Evolutionary conservation across 2,113 vertebrate species (phyloP).

Genomic region (Anarhynchus alexandrinus): DNA sequence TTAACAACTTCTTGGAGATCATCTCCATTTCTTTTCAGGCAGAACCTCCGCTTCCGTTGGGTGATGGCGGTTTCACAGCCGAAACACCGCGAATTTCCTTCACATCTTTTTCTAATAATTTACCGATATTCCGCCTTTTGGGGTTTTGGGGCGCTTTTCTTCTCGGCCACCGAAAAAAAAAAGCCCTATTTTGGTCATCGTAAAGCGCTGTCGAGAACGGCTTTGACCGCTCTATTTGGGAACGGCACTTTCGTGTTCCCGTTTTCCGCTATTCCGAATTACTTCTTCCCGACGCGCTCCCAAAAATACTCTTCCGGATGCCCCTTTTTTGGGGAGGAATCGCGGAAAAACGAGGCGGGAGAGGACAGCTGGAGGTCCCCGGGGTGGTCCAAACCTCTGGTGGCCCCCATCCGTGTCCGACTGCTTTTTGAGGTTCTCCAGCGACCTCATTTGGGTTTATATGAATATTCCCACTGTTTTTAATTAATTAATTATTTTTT

Average conservation of each 20-base stretch:
- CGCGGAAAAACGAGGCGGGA: not conserved
- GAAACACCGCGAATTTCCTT: not conserved
- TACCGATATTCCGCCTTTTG: not conserved
- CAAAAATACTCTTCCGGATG: not conserved
- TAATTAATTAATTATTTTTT: too few relatives aligned
- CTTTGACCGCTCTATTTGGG: not conserved
- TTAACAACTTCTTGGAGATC: not conserved
- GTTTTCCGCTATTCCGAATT: not conserved
- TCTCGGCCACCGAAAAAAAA: not conserved
- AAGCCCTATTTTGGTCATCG: not conserved
- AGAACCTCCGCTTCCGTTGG: not conserved
- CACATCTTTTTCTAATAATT: not conserved
- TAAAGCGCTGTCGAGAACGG: not conserved
- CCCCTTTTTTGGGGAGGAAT: not conserved
- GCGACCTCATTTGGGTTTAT: not conserved
- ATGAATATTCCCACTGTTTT: fast-evolving
- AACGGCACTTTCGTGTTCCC: not conserved
- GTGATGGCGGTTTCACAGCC: not conserved
- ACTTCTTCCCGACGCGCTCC: not conserved
- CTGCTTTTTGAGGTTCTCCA: not conserved
- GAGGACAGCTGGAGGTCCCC: not conserved
- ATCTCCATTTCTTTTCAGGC: not conserved
- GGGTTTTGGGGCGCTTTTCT: not conserved
- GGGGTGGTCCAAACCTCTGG: not conserved
- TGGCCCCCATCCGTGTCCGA: not conserved